Conservation (phyloP, 2,797 vertebrate genomes). For the Anguilla megastoma region DNA sequence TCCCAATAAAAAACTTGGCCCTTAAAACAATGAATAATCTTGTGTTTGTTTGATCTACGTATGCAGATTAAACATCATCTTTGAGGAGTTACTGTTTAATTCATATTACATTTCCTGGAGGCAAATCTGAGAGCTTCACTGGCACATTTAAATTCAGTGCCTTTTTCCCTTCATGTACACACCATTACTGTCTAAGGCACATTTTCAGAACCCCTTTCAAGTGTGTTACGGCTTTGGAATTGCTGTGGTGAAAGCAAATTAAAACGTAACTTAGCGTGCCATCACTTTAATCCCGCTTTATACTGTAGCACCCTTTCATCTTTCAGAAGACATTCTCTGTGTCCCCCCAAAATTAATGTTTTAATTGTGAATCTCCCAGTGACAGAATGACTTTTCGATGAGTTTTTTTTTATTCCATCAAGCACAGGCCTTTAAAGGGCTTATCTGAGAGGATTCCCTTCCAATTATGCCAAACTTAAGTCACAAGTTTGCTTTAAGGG, state of each 20-base stretch:
- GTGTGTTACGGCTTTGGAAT: slow-evolving; percentile 42
- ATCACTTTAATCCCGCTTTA: slow-evolving; percentile 43
- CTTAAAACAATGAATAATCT: slow-evolving; percentile 90
- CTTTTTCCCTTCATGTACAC: slow-evolving; percentile 55
- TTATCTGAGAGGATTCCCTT: slow-evolving; percentile 38
- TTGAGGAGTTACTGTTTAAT: slow-evolving; percentile 89
- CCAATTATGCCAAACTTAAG: slow-evolving; percentile 35
- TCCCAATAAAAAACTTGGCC: slow-evolving; percentile 83
- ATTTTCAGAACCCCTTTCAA: slow-evolving; percentile 62
- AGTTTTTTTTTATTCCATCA: slow-evolving; percentile 39
- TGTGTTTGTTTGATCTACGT: slow-evolving; percentile 85
- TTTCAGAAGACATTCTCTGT: slow-evolving; percentile 29
- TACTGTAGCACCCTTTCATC: slow-evolving; percentile 44
- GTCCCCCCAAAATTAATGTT: slow-evolving; percentile 47
- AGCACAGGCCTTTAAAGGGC: slow-evolving; percentile 19
- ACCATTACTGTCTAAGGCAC: slow-evolving; percentile 70
- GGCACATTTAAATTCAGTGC: slow-evolving; percentile 65
- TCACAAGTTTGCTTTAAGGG: slow-evolving; percentile 41
- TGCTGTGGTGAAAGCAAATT: slow-evolving; percentile 38
- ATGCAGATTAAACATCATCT: slow-evolving; percentile 88
- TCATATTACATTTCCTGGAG: slow-evolving; percentile 79
- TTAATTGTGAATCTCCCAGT: slow-evolving; percentile 48
- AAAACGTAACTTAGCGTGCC: slow-evolving; percentile 30
- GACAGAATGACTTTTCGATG: slow-evolving; percentile 56
- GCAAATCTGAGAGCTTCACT: slow-evolving; percentile 74